Conservation (phyloP, 2,888 invertebrate genomes). For the Leucophora obtusa region DNA sequence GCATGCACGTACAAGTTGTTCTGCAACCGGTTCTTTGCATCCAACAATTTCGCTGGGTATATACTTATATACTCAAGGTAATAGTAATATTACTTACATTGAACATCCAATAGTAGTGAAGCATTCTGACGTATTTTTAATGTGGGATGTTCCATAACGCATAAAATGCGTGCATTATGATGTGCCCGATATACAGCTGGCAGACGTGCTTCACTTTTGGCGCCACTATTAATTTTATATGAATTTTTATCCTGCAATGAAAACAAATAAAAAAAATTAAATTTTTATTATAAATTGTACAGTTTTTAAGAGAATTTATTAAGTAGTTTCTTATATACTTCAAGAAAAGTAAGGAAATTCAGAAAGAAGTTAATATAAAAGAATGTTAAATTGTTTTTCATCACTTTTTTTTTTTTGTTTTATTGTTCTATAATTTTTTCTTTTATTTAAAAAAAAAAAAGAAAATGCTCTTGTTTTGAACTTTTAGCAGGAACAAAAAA, state of each 20-base stretch:
- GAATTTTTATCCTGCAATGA: slow-evolving; percentile 74
- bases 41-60: no score
- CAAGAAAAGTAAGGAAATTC: no score
- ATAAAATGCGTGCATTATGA: slow-evolving; percentile 91
- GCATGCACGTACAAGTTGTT: no score
- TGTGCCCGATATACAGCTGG: slow-evolving; percentile 88
- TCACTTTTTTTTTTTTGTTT: not conserved
- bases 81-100: slow-evolving; percentile 74
- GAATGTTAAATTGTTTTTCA: slow-evolving; percentile 26
- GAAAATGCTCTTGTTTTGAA: not conserved
- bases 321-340: no score
- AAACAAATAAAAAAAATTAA: slow-evolving; percentile 13
- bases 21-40: no score
- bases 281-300: slow-evolving; percentile 7
- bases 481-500: not conserved
- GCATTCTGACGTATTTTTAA: slow-evolving; percentile 78
- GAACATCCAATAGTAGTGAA: slow-evolving; percentile 78
- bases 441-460: not conserved
- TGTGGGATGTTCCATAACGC: slow-evolving; percentile 86
- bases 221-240: slow-evolving; percentile 79
- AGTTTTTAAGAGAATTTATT: not conserved
- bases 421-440: slow-evolving; percentile 13
- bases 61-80: no score
- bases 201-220: slow-evolving; percentile 83
- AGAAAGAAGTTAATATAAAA: not conserved